Conservation (phyloP, 2,113 vertebrate genomes). For the Xenopus laevis region DNA sequence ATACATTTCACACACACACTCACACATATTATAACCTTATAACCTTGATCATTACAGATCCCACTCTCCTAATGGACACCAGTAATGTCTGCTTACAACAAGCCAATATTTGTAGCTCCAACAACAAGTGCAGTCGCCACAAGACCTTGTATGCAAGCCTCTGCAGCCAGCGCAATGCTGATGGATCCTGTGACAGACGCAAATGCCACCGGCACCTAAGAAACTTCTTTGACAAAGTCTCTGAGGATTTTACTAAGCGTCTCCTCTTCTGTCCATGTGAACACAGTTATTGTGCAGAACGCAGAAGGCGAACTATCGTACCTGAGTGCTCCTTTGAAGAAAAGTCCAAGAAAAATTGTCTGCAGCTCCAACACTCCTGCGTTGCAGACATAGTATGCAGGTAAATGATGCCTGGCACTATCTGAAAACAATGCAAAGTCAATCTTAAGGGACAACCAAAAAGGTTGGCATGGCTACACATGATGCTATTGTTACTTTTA, state of each 20-base stretch:
- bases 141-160: conserved; percentile 84
- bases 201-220: conserved; percentile 84
- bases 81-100: conserved; percentile 85
- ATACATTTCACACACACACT: no score
- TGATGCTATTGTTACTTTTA: no score
- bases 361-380: conserved; percentile 78
- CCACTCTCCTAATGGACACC: not conserved
- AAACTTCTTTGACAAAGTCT: conserved; percentile 85
- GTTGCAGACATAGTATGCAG: conserved; percentile 83
- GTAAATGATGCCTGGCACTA: conserved; percentile 53
- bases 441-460: no score
- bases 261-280: conserved; percentile 90
- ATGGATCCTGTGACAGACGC: conserved; percentile 72
- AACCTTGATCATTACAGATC: conserved; percentile 10
- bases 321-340: conserved; percentile 85
- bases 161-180: conserved; percentile 72
- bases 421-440: no score
- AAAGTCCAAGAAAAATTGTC: conserved; percentile 74
- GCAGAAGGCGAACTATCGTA: conserved; percentile 87
- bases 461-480: no score
- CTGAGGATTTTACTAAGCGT: conserved; percentile 78
- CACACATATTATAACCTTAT: no score
- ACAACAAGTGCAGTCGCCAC: conserved; percentile 81
- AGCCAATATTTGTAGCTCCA: conserved; percentile 81
- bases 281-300: conserved; percentile 82